These are phyloP conservation scores for Lepus europaeus DNA, from an alignment of 2,113 vertebrate genomes.

Conservation along the genomic window DNA sequence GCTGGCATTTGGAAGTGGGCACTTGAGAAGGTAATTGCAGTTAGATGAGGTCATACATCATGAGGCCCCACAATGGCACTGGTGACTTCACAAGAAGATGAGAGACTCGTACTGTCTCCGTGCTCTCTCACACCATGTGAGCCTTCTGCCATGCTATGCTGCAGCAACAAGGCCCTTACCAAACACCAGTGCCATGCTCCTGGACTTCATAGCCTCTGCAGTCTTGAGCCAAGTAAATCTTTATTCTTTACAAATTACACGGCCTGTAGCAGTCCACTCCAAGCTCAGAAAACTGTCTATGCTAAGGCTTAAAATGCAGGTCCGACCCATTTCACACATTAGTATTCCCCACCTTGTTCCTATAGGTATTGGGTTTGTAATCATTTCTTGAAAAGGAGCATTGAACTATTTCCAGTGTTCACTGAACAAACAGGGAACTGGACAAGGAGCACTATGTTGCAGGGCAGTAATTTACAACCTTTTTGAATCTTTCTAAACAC, in stretches of 20 bases:
- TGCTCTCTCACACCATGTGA: too few relatives aligned
- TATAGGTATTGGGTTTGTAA: not conserved
- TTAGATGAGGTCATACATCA: too few relatives aligned
- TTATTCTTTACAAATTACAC: not conserved
- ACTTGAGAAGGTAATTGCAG: not conserved
- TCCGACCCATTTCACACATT: not conserved
- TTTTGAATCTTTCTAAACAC: not conserved
- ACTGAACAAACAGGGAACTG: not conserved
- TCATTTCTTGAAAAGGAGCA: not conserved
- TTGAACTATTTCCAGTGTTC: not conserved
- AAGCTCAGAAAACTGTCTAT: not conserved
- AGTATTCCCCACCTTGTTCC: too few relatives aligned
- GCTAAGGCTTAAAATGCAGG: not conserved
- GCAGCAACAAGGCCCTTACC: not conserved
- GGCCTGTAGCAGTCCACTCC: too few relatives aligned
- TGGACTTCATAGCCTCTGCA: not conserved
- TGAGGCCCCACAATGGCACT: not conserved
- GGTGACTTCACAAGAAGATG: not conserved
- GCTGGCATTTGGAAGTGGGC: not conserved
- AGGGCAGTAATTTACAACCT: not conserved
- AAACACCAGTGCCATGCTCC: too few relatives aligned
- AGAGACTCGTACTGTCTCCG: rapidly evolving
- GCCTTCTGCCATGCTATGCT: not conserved
- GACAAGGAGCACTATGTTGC: not conserved
- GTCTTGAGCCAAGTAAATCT: not conserved